Base-by-base conservation (phyloP, 2,113 vertebrate species). In the Eptesicus fuscus region DNA sequence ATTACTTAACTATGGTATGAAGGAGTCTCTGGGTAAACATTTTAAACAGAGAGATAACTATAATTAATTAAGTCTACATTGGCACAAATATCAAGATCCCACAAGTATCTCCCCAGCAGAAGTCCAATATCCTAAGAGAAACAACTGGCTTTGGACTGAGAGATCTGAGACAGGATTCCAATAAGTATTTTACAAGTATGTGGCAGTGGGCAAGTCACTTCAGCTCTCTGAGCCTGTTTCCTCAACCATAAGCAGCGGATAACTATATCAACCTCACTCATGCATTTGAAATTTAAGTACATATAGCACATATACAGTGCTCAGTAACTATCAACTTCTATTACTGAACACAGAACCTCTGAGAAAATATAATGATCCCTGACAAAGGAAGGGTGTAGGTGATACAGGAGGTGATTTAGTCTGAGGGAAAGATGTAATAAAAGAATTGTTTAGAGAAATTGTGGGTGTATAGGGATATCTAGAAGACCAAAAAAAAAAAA, bases 381-480 rank as follows among this genome's bases (percentile, higher is more conserved):
- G 30, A 88, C 65, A 76, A 92, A 92, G 30, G 30, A 94, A 90
- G 63, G 67, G 16, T 92, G 30, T 49, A 47, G 20, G 35, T 44
- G 17, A 73, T 56, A 65, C 16, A 65, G 77, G 71, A 20, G 25
- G 44, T 83, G n/a, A 94, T 32, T 77, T 63, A 10, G 53, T 87
- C 74, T 90, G 13, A 25, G 25, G 17, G 35, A 88, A 92, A 86
- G 28, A 87, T 32, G 11, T 49, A 86, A 73, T 6, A 83, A 89
- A 71, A 91, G 37, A 95, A 77, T 22, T 88, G 32, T 56, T 88
- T 73, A 90, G 49, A 83, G 28, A 89, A 93, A 90, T 7, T 73
- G 2, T 40, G 17, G n/a, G 13, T 59, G 3, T 76, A 70, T 3
- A 30, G 10, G 28, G 28, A 49, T 44, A 91, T 20, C 49, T 42